Percentiles rank a stretch among this genome's conserved stretches.
Evolutionary conservation across 53 echinoderm and acorn worm species (phyloP).

Genomic region (Crossaster papposus): DNA sequence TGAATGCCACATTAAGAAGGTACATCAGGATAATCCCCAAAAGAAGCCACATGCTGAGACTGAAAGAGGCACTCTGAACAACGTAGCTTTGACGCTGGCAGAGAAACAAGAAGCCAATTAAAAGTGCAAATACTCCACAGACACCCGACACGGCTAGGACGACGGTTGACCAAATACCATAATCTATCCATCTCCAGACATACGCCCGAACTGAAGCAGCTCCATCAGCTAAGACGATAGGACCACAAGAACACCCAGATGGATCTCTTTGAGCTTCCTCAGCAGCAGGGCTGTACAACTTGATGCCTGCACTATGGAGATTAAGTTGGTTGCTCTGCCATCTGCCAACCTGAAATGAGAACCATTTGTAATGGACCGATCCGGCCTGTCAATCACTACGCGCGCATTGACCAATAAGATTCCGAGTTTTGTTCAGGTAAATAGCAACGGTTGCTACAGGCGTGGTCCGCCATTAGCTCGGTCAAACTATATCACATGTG

Average conservation of each 20-base stretch:
- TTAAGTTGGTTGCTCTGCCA: slow-evolving; percentile 52
- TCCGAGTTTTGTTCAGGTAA: too few relatives aligned
- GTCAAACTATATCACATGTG: too few relatives aligned
- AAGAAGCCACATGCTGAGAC: slow-evolving; percentile 67
- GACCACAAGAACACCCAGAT: slow-evolving; percentile 40
- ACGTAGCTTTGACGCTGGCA: slow-evolving; percentile 34
- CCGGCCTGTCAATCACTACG: too few relatives aligned
- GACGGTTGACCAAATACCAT: slow-evolving; percentile 63
- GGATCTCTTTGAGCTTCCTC: slow-evolving; percentile 55
- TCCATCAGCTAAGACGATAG: not conserved
- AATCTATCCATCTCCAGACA: slow-evolving; percentile 35
- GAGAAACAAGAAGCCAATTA: slow-evolving; percentile 42
- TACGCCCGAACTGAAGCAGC: not conserved
- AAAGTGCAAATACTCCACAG: slow-evolving; percentile 34
- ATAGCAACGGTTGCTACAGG: too few relatives aligned
- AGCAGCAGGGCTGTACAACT: slow-evolving; percentile 62
- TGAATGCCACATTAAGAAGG: slow-evolving; percentile 68
- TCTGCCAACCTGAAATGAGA: slow-evolving; percentile 58
- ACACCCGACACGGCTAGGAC: slow-evolving; percentile 60
- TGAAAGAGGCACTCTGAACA: slow-evolving; percentile 62
- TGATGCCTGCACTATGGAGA: slow-evolving; percentile 14
- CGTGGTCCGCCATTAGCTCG: too few relatives aligned
- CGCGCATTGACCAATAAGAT: too few relatives aligned
- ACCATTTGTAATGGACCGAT: too few relatives aligned
- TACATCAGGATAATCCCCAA: slow-evolving; percentile 76